Evolutionary conservation across 2,888 invertebrate species (phyloP), one percentile per base, ranked within the genome.

Genomic region (Nephrotoma guestfalica): DNA sequence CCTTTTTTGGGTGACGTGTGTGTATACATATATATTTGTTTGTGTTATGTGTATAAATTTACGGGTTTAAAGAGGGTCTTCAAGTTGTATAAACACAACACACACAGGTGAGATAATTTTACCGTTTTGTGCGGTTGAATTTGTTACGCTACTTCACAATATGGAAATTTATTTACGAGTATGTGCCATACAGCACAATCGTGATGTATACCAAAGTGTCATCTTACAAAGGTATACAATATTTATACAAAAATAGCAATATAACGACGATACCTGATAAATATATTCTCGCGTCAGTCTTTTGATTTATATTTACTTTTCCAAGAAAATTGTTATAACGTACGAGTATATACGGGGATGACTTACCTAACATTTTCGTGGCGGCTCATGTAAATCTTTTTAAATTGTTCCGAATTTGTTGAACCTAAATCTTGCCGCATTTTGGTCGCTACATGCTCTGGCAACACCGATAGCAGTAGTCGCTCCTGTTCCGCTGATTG

Each of bases 371-470:
- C 98, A 91, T 98, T 98, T 92, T 98, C 98, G 91, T 98, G 98
- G 30, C 98, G 93, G 89, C 97, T 97, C 98, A 98, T 98, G 92
- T 98, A 98, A 90, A 98, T 98, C 92, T 98, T 98, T 92, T 98
- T 97, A 92, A 98, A 98, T 91, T 98, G 98, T 88, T 92, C 92
- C 2, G 97, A 97, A 90, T 97, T 97, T 87, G 96, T 95, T 41
- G 96, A 95, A 41, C 98, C 98, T 88, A 98, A 93, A 90, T 99
- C 98, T 90, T 97, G 96, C 51, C 98, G 94, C 97, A 99, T 98
- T 92, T 97, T 97, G 86, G 98, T 97, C 18, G 98, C 99, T 87
- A 99, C 97, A 92, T 98, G 98, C 90, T 98, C 96, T 0, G 98
- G 99, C 87, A 99, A 93, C 6, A 99, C 98, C 15, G 98, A 98